Evolutionary conservation across 2,797 vertebrate species (phyloP).

Genomic region (Leptodactylus fallax): DNA sequence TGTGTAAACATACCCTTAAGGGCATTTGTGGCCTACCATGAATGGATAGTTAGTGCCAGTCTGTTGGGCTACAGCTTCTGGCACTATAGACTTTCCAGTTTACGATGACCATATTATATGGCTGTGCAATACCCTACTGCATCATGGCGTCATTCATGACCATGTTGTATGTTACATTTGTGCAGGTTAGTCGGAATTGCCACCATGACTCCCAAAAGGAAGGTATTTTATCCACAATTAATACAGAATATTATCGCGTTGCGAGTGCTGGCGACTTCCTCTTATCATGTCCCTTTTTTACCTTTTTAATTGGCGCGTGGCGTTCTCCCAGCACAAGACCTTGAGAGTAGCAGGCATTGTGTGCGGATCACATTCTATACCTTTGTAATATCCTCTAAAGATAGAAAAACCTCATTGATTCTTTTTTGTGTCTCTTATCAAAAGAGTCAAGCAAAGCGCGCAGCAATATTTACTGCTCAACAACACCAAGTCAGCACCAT

Average conservation of each 20-base stretch:
- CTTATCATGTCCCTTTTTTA: not conserved
- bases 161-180: not conserved
- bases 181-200: not conserved
- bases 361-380: conserved; percentile 68
- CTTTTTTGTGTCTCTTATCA: conserved; percentile 84
- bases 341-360: conserved; percentile 71
- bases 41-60: no score
- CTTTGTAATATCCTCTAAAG: conserved; percentile 69
- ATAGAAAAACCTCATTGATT: conserved; percentile 89
- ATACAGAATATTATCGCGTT: not conserved
- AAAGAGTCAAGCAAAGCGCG: conserved; percentile 75
- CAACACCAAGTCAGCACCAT: conserved; percentile 74
- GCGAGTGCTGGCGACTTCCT: not conserved
- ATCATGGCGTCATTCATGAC: no score
- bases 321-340: conserved; percentile 68
- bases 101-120: no score
- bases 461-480: conserved; percentile 89
- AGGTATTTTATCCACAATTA: conserved; percentile 8
- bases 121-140: no score
- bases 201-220: not conserved
- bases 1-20: no score
- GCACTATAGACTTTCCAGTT: no score
- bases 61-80: no score
- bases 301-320: conserved; percentile 22
- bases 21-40: no score